phyloP scores from a whole-genome alignment of 2,888 invertebrate genomes.

The Philereme vetulata region DNA sequence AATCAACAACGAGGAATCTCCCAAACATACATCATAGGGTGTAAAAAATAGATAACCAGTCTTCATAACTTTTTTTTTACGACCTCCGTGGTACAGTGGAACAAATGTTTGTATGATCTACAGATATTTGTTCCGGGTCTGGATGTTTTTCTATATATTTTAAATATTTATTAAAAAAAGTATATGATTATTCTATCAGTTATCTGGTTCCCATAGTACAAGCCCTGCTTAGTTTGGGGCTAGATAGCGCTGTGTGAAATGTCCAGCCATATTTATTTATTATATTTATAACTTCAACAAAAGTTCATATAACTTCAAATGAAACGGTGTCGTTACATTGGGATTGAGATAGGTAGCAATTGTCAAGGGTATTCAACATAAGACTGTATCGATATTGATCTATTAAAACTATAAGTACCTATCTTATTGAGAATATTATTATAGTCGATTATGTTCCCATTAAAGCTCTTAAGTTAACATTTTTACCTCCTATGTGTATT shows the following conservation, averaged over 20 bases:
- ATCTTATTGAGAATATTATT: slow-evolving; percentile 20
- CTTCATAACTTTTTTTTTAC: too few species aligned
- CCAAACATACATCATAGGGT: slow-evolving; percentile 25
- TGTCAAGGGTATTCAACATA: slow-evolving; percentile 8
- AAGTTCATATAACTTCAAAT: background rate
- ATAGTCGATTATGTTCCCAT: slow-evolving; percentile 27
- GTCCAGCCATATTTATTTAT: too few species aligned
- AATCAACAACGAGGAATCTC: background rate
- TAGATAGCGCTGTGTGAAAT: too few species aligned
- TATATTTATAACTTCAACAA: slow-evolving; percentile 9
- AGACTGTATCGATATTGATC: slow-evolving; percentile 4
- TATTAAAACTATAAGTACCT: slow-evolving; percentile 15
- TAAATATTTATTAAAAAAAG: too few species aligned
- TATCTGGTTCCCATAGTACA: too few species aligned
- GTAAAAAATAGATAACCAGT: slow-evolving; percentile 23
- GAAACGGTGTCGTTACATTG: background rate
- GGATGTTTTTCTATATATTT: too few species aligned
- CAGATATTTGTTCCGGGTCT: too few species aligned
- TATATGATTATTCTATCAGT: too few species aligned
- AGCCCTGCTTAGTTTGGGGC: too few species aligned
- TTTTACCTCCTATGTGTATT: slow-evolving; percentile 32
- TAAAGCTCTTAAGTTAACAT: slow-evolving; percentile 30
- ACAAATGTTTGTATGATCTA: too few species aligned
- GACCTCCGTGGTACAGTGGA: too few species aligned
- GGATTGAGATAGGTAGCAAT: background rate